Conservation (phyloP, 2,113 vertebrate species). For the Petaurus breviceps region DNA sequence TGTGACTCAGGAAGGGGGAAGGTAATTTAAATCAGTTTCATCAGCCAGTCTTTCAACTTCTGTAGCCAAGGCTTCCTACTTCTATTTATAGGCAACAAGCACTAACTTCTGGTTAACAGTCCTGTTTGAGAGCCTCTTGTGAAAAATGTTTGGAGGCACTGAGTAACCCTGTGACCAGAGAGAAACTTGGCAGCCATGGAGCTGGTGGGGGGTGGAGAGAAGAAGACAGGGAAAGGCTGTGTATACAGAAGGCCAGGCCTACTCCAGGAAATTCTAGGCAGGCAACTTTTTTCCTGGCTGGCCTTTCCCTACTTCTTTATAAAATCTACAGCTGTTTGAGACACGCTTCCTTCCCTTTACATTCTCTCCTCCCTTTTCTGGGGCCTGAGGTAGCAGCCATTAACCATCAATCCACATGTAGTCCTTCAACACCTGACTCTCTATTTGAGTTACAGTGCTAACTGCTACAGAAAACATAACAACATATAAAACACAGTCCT, state of each 20-base stretch:
- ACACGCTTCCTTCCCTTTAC: background rate
- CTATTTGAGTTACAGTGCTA: background rate
- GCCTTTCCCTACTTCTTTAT: background rate
- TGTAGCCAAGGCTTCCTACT: background rate
- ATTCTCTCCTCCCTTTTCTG: background rate
- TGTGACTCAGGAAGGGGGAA: constrained; percentile 47
- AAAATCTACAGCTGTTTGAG: background rate
- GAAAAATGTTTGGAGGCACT: background rate
- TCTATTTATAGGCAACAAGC: background rate
- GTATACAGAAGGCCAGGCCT: background rate
- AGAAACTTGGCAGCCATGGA: background rate
- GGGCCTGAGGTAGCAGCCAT: background rate
- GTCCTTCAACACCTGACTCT: background rate
- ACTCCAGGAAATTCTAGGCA: background rate
- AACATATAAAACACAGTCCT: background rate
- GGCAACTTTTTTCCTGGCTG: background rate
- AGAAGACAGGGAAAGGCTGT: background rate
- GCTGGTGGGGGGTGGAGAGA: background rate
- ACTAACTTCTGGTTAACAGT: background rate
- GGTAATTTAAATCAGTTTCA: background rate
- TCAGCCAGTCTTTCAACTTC: background rate
- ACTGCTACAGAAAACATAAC: background rate
- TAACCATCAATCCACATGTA: no score
- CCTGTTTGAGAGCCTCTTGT: background rate
- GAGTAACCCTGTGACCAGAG: background rate